Evolutionary conservation across 2,888 invertebrate genomes (phyloP).

Genomic region (Tipula helvola): DNA sequence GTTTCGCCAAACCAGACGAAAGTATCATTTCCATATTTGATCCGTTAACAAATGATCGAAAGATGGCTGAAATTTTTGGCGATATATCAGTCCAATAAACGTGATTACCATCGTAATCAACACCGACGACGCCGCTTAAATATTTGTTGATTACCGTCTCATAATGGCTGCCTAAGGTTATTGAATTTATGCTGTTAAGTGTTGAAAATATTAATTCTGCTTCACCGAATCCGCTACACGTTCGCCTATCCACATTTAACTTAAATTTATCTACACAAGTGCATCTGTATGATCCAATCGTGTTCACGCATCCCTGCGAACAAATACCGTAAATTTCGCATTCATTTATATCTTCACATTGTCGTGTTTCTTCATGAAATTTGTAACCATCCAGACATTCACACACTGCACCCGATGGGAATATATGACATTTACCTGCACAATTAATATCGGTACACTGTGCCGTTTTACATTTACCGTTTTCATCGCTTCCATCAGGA

Average conservation of each 20-base stretch:
- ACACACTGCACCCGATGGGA: slow-evolving; percentile 43
- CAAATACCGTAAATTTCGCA: slow-evolving; percentile 51
- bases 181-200: slow-evolving; percentile 48
- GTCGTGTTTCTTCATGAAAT: slow-evolving; percentile 20
- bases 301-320: slow-evolving; percentile 54
- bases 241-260: slow-evolving; percentile 38
- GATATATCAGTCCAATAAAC: slow-evolving; percentile 70
- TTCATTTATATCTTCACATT: slow-evolving; percentile 46
- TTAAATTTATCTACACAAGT: slow-evolving; percentile 46
- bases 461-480: slow-evolving; percentile 28
- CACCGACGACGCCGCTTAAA: slow-evolving; percentile 46
- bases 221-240: slow-evolving; percentile 48
- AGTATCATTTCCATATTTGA: slow-evolving; percentile 45
- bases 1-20: slow-evolving; percentile 53
- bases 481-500: slow-evolving; percentile 50
- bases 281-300: slow-evolving; percentile 46
- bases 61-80: slow-evolving; percentile 56
- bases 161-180: slow-evolving; percentile 43
- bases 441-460: slow-evolving; percentile 23
- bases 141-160: slow-evolving; percentile 36
- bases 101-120: slow-evolving; percentile 54
- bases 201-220: slow-evolving; percentile 57
- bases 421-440: slow-evolving; percentile 33
- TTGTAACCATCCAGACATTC: slow-evolving; percentile 39
- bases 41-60: slow-evolving; percentile 49